Base-by-base conservation (phyloP, 2,797 vertebrate species). In the Sternarchorhynchus goeldii region DNA sequence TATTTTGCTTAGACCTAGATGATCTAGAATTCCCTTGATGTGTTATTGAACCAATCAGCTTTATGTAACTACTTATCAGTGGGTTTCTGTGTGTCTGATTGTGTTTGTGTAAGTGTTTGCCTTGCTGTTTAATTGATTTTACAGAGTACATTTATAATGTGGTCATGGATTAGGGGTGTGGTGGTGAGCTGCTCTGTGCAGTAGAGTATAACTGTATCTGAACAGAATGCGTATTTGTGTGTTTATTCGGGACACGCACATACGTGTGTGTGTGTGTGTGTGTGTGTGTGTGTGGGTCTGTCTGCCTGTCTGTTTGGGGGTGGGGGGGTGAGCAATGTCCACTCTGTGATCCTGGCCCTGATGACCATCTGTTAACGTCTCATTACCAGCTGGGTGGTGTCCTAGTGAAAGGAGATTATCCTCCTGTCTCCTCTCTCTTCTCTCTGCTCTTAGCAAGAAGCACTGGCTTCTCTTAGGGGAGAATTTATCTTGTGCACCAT, bases 341-440 rank as follows among this genome's bases (percentile, higher is more conserved):
- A 63, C 68, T 77, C 82, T 85, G 78, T 88, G 86, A 88, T 90
- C 83, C 82, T 70, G 80, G 86, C 85, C 25, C 81, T 87, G 70
- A 79, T 60, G 75, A 78, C 90, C 88, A 90, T 91, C 88, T 92
- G 88, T 84, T 89, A 25, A 73, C 76, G 64, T 76, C 79, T 86
- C 65, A 82, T 85, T 82, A 79, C 74, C 73, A 78, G 36, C 62
- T 87, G 79, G 64, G 72, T 25, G n/a, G 29, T 76, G 77, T 57
- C 76, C 58, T 74, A 3, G 1, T 69, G 50, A 74, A 80, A 80
- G 67, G 18, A 74, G 65, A 65, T 68, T 41, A 45, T 67, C 60
- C 58, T 50, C 53, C 45, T 5, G 5, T 5, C 39, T 36, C 41
- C 12, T n/a, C 20, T 18, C 32, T 31, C 14, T 5, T 41, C 6